phyloP scores from a whole-genome alignment of 2,113 vertebrate species.

The Zingel zingel region DNA sequence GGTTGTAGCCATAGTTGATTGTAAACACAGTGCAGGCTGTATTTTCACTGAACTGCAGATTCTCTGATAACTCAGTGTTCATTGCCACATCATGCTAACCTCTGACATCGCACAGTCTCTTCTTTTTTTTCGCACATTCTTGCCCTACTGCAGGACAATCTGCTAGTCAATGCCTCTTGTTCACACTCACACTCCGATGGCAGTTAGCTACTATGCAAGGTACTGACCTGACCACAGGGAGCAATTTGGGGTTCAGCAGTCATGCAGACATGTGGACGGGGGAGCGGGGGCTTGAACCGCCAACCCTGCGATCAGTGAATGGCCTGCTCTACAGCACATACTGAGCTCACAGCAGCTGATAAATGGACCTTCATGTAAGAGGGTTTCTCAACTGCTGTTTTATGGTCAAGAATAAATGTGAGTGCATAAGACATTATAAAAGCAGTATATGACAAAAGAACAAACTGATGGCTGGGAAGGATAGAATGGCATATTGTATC shows the following conservation, averaged over 20 bases:
- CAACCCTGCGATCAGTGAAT: neutral
- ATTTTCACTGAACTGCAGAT: no score
- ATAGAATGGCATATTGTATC: neutral
- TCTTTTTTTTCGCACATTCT: no score
- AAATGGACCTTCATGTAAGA: neutral
- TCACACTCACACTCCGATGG: no score
- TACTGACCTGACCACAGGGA: no score
- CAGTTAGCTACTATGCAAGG: no score
- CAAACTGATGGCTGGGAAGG: neutral
- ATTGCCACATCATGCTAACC: no score
- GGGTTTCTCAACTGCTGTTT: neutral
- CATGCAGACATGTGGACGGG: neutral
- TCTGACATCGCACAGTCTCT: no score
- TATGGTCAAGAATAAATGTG: neutral
- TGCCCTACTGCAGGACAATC: neutral
- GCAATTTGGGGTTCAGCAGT: no score
- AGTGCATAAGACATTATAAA: neutral
- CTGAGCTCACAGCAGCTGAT: neutral
- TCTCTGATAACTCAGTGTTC: no score
- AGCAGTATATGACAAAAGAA: neutral
- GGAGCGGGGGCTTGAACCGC: neutral
- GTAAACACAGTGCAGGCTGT: no score
- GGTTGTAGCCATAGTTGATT: no score
- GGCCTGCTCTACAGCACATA: no score
- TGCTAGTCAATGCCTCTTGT: neutral